Evolutionary conservation across 2,888 invertebrate species (phyloP).

Genomic region (Standfussiana lucernea): DNA sequence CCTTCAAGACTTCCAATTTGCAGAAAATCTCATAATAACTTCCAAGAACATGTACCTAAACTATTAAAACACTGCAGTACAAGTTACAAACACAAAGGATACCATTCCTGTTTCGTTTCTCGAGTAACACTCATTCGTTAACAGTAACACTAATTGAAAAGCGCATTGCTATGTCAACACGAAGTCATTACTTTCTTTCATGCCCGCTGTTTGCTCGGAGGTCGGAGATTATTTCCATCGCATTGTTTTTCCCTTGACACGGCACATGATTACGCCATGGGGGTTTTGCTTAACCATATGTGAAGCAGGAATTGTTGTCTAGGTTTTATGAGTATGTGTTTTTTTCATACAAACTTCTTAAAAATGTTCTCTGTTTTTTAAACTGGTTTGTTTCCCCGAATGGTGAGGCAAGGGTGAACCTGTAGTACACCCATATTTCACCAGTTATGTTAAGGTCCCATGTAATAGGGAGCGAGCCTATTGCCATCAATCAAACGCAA

Average conservation of each 20-base stretch:
- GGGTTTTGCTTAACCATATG: constrained; percentile 15
- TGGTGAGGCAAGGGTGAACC: neutral
- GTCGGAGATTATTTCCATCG: constrained; percentile 17
- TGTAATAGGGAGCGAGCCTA: neutral
- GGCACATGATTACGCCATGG: constrained; percentile 19
- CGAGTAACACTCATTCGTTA: constrained; percentile 34
- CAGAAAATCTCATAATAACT: neutral
- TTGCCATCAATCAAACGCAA: neutral
- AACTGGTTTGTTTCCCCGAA: neutral
- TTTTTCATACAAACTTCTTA: neutral
- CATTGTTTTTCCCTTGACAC: constrained; percentile 18
- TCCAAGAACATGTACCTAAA: neutral
- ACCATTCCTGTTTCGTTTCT: neutral
- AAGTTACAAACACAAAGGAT: neutral
- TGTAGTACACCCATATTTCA: neutral
- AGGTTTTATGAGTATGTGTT: neutral
- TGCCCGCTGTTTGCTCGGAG: neutral
- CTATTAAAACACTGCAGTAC: neutral
- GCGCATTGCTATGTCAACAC: constrained; percentile 37
- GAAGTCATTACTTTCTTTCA: constrained; percentile 29
- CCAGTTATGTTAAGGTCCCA: neutral
- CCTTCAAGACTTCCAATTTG: neutral
- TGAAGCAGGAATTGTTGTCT: neutral
- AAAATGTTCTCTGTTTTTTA: neutral
- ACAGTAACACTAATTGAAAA: constrained; percentile 42